These are phyloP conservation scores for Zaprionus capensis DNA, from an alignment of 1,140 invertebrate species.

Conservation along the genomic window DNA sequence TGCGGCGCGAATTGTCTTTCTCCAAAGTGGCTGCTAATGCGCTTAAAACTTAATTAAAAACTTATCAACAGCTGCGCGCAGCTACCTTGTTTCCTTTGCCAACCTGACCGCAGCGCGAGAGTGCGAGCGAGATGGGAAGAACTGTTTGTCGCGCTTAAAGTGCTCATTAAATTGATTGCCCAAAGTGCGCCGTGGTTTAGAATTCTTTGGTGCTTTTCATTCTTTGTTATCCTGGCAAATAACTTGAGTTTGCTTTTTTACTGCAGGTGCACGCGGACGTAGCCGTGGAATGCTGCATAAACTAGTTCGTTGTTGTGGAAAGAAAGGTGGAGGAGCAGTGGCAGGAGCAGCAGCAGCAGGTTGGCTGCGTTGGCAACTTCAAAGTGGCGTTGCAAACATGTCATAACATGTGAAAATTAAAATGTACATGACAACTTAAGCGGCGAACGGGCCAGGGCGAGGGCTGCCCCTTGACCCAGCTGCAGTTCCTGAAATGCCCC, in stretches of 20 bases:
- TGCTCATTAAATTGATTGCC: constrained; percentile 2
- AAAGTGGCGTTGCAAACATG: constrained; percentile 64
- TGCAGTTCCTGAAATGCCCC: not conserved
- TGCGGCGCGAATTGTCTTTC: constrained; percentile 10
- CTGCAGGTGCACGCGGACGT: not conserved
- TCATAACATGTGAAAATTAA: constrained; percentile 80
- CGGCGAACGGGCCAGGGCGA: constrained; percentile 42
- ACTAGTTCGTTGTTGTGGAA: not conserved
- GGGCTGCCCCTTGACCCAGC: constrained; percentile 19
- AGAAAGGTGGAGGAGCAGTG: not conserved
- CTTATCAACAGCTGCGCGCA: constrained; percentile 71
- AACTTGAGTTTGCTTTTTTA: not conserved
- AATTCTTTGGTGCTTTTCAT: not conserved
- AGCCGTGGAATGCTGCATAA: not conserved
- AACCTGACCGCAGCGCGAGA: not conserved
- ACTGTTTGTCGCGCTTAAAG: not conserved
- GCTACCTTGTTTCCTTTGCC: not conserved
- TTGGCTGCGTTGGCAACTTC: constrained; percentile 46
- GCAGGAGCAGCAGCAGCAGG: not conserved
- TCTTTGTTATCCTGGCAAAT: constrained; percentile 3
- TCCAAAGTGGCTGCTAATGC: constrained; percentile 70
- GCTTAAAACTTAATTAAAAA: constrained; percentile 77
- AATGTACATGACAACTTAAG: constrained; percentile 81
- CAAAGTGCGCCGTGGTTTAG: not conserved
- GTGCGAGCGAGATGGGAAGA: not conserved